These are phyloP conservation scores for Gasterosteus aculeatus DNA, from an alignment of 2,113 vertebrate species.

Conservation along the genomic window DNA sequence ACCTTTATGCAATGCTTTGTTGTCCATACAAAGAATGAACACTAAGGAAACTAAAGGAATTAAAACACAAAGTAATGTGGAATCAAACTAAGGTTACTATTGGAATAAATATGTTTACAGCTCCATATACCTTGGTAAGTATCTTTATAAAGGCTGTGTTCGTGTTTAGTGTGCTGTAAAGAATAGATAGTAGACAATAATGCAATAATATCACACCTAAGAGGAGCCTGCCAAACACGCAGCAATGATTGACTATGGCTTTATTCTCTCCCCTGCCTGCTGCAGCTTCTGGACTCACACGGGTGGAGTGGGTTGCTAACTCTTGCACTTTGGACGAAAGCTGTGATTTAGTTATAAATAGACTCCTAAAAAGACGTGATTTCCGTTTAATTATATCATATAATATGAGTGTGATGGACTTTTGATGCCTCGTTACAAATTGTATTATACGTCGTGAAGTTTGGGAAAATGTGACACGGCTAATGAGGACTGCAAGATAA, in stretches of 20 bases:
- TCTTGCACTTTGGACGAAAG: conserved; percentile 68
- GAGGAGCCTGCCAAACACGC: conserved; percentile 51
- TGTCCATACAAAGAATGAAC: background rate
- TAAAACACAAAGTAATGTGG: background rate
- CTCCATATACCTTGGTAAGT: conserved; percentile 39
- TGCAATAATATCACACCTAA: conserved; percentile 68
- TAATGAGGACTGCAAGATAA: conserved; percentile 80
- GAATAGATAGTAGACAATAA: conserved; percentile 63
- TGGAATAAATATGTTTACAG: conserved; percentile 18
- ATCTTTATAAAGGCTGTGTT: conserved; percentile 54
- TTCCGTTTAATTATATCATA: conserved; percentile 58
- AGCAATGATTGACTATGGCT: conserved; percentile 79
- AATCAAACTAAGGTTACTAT: conserved; percentile 9
- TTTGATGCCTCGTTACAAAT: conserved; percentile 38
- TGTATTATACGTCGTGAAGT: conserved; percentile 26
- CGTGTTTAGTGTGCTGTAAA: conserved; percentile 73
- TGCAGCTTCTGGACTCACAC: conserved; percentile 40
- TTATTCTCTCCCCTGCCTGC: conserved; percentile 45
- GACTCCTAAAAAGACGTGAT: conserved; percentile 47
- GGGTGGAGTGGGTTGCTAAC: conserved; percentile 21
- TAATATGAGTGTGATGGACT: conserved; percentile 36
- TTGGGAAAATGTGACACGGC: conserved; percentile 53
- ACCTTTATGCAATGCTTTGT: background rate
- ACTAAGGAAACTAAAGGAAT: background rate
- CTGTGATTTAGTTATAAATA: conserved; percentile 33